These are phyloP conservation scores for Ateles fusciceps DNA, from an alignment of 2,797 vertebrate species.

Conservation along the genomic window DNA sequence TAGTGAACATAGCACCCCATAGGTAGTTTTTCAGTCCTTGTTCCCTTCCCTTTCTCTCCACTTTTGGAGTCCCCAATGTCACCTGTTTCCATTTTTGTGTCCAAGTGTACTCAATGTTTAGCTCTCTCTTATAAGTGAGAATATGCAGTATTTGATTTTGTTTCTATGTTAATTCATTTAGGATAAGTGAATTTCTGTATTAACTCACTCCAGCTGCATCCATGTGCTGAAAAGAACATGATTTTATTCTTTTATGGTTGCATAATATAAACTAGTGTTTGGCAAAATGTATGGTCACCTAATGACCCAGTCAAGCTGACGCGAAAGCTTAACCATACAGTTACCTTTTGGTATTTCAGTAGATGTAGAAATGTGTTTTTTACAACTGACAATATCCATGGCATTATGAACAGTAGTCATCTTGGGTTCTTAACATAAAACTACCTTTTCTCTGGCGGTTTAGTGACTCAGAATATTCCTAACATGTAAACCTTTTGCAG, in stretches of 20 bases:
- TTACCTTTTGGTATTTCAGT: background rate
- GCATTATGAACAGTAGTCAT: background rate
- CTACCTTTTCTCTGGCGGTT: background rate
- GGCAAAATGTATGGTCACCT: background rate
- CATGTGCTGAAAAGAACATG: background rate
- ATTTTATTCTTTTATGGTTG: background rate
- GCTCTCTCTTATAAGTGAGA: background rate
- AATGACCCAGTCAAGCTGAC: background rate
- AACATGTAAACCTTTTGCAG: background rate
- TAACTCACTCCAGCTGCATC: background rate
- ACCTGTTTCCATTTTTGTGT: background rate
- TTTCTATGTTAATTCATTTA: background rate
- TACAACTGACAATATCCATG: background rate
- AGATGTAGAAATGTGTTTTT: background rate
- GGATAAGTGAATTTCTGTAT: background rate
- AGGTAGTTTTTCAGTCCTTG: background rate
- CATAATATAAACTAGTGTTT: background rate
- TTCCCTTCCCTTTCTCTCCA: too few species aligned
- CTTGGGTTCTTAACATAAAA: background rate
- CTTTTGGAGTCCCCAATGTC: too few species aligned
- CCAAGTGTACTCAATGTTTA: background rate
- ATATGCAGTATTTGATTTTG: background rate
- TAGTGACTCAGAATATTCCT: background rate
- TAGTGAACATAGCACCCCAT: background rate
- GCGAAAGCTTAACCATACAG: background rate